These are phyloP conservation scores for Phalloptychus januarius DNA, from an alignment of 2,797 vertebrate genomes.

Conservation along the genomic window DNA sequence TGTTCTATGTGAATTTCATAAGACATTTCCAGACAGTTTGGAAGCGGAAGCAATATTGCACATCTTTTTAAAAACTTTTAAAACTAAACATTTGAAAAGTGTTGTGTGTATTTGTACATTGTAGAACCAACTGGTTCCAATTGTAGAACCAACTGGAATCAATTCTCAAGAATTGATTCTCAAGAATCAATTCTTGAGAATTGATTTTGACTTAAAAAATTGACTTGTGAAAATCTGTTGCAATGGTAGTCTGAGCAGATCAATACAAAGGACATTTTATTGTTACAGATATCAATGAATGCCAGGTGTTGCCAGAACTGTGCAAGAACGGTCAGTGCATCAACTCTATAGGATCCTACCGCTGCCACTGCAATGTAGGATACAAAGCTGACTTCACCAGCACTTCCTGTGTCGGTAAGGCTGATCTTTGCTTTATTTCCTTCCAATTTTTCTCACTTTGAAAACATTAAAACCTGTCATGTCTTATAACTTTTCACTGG, in stretches of 20 bases:
- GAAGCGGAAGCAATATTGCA: background rate
- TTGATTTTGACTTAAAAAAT: background rate
- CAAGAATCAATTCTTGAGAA: no score
- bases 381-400: slow-evolving; percentile 85
- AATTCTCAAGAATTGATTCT: no score
- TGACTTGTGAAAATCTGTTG: background rate
- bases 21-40: background rate
- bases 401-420: slow-evolving; percentile 88
- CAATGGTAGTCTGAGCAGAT: background rate
- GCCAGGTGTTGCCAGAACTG: slow-evolving; percentile 86
- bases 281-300: slow-evolving; percentile 90
- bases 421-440: background rate
- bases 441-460: background rate
- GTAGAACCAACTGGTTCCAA: background rate
- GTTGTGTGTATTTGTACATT: background rate
- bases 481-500: background rate
- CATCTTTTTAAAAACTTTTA: background rate
- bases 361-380: slow-evolving; percentile 89
- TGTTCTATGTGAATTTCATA: background rate
- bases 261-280: background rate
- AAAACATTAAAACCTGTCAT: background rate
- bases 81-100: background rate
- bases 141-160: no score
- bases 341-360: slow-evolving; percentile 92
- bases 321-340: slow-evolving; percentile 91